A percentile compares a stretch with the other conserved stretches of the same genome.
Evolutionary conservation across 2,113 vertebrate species (phyloP).

Genomic region (Lates calcarifer): DNA sequence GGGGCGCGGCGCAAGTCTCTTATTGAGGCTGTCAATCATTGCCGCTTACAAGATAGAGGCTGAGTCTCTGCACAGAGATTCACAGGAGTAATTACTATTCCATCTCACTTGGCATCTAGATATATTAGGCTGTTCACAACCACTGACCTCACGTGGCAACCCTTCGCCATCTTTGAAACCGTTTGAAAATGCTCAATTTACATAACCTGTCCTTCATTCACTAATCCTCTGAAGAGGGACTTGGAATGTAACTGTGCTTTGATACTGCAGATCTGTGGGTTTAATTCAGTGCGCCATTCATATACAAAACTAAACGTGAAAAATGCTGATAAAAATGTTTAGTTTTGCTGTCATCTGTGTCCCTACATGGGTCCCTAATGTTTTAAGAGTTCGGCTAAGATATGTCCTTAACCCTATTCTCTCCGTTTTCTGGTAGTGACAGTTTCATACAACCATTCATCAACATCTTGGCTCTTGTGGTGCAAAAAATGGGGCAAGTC

Average conservation of each 20-base stretch:
- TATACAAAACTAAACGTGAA: constrained; percentile 19
- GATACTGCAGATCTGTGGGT: constrained; percentile 19
- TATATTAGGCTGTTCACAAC: constrained; percentile 75
- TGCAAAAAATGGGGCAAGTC: constrained; percentile 84
- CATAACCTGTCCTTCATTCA: constrained; percentile 77
- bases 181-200: constrained; percentile 78
- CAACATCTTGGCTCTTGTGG: constrained; percentile 82
- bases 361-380: constrained; percentile 26
- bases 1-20: constrained; percentile 68
- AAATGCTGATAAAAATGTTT: not conserved
- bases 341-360: constrained; percentile 16
- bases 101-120: constrained; percentile 79
- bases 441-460: constrained; percentile 80
- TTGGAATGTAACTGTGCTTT: constrained; percentile 14
- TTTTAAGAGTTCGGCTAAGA: constrained; percentile 46
- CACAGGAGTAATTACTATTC: constrained; percentile 82
- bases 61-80: constrained; percentile 68
- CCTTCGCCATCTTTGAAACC: constrained; percentile 72
- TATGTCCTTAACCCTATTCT: constrained; percentile 82
- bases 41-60: constrained; percentile 75
- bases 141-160: constrained; percentile 72
- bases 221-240: constrained; percentile 62
- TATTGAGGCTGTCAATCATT: constrained; percentile 86
- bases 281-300: constrained; percentile 20
- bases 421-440: constrained; percentile 68